Evolutionary conservation across 2,113 vertebrate genomes (phyloP).

Genomic region (Varanus salvator): DNA sequence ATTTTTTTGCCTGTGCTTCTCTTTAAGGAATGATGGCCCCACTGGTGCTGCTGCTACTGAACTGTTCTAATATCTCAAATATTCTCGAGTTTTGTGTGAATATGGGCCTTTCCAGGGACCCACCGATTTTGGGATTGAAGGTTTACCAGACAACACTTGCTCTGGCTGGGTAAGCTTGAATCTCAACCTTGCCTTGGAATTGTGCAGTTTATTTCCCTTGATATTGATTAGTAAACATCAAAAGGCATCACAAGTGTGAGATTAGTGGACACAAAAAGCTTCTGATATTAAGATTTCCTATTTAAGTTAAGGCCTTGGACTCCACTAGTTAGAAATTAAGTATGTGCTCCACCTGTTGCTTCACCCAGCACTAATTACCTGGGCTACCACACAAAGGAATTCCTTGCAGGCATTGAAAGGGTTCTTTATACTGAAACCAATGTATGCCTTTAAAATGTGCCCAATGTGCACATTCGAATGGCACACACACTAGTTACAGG

Average conservation of each 20-base stretch:
- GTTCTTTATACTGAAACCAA: not conserved
- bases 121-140: not conserved
- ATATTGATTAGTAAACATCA: not conserved
- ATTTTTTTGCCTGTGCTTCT: not conserved
- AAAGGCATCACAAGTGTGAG: not conserved
- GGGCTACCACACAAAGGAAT: not conserved
- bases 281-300: not conserved
- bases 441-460: not conserved
- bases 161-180: not conserved
- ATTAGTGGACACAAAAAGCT: not conserved
- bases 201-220: not conserved
- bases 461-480: not conserved
- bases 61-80: not conserved
- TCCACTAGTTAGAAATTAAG: not conserved
- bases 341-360: not conserved
- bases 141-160: too few species aligned
- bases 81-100: not conserved
- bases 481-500: not conserved
- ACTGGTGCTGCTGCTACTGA: not conserved
- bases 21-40: not conserved
- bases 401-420: not conserved
- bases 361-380: not conserved
- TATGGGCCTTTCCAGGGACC: not conserved
- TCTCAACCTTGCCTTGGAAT: not conserved
- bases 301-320: not conserved